Evolutionary conservation across 92 coral and sea anemone genomes (phyloP), one percentile per base, ranked within the genome.

Genomic region (Zoanthus sansibaricus): DNA sequence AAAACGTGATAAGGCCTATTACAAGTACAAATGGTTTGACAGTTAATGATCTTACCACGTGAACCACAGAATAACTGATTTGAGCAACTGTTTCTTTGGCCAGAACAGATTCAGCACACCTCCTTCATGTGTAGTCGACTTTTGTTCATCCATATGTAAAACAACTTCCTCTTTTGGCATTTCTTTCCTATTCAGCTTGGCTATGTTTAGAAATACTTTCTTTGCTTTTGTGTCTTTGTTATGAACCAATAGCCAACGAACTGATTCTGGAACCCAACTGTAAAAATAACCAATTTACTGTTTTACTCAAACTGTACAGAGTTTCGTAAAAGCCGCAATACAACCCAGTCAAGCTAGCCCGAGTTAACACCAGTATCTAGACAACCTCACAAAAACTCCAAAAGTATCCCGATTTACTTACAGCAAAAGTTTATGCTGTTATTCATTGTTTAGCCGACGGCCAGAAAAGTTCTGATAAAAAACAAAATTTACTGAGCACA

Each of bases 241-340:
- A 74, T 93, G 93, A 71, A 94, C 93, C 10, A 89, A 77, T 48
- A 93, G 92, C 98, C 98, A 94, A 44, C 98, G 92, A 30, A 91
- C 93, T 0, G 98, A 94, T 78, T 94, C 98, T 21, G 98, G 98
- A 12, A 94, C 94, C 95, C 95, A 94, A 93, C 98, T 94, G 76
- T 46, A 9, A 62, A 59, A 42, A 55, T 49, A 2, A 4, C 5
- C 67, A 48, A 48, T 48, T 48, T 5, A 48, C 9, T 48, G 25
- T 0, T 25, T 25, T 25, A 25, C 25, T 25, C 25, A 25, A 25
- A 25, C 25, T 25, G 25, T 25, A 25, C 25, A 25, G 25, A 25
- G 25, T 0, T 25, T 25, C 25, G 25, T 25, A 25, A 25, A 25
- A 25, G 25, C 25, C 0, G 25, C 25, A 25, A 25, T 25, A 25